Evolutionary conservation across 1,140 invertebrate species (phyloP), one percentile per base, ranked within the genome.

Genomic region (Papilio glaucus): DNA sequence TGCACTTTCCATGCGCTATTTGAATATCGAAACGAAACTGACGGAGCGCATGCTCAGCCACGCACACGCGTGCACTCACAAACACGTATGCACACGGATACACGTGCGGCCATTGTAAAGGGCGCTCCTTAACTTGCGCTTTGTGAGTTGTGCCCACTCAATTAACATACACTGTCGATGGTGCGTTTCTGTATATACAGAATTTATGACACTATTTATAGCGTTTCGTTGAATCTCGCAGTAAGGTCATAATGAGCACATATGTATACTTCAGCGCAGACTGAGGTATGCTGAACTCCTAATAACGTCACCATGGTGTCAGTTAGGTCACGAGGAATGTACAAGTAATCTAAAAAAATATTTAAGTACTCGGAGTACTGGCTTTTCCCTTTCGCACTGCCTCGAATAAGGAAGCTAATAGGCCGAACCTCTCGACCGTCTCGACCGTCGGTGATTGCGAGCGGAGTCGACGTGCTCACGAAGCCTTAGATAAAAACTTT

Each of bases 1-100:
- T 49, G 15, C 29, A n/a, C n/a, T n/a, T 15, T 29, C 15, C 57
- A 60, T 29, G 5, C 0, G 29, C 26, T 33, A 61, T 61, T 33
- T 33, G 26, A 61, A 33, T 61, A 61, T 61, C 24, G 21, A 61
- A 61, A 61, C 13, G 24, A 12, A 61, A n/a, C n/a, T n/a, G n/a
- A n/a, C n/a, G n/a, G n/a, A n/a, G n/a, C n/a, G n/a, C n/a, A n/a
- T n/a, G n/a, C n/a, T n/a, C n/a, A n/a, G n/a, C n/a, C 24, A 53
- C 21, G 49, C 49, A 12, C 21, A 8, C 49, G 7, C 49, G 49
- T 13, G 12, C 49, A 18, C 18, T 1, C 49, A 29, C 57, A 33
- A 4, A n/a, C n/a, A n/a, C n/a, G n/a, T n/a, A n/a, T 49, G 45
- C 18, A 45, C 42, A 18, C 41, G n/a, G n/a, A n/a, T n/a, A n/a